Conservation (phyloP, 2,113 vertebrate species). For the Microcebus ravelobensis region DNA sequence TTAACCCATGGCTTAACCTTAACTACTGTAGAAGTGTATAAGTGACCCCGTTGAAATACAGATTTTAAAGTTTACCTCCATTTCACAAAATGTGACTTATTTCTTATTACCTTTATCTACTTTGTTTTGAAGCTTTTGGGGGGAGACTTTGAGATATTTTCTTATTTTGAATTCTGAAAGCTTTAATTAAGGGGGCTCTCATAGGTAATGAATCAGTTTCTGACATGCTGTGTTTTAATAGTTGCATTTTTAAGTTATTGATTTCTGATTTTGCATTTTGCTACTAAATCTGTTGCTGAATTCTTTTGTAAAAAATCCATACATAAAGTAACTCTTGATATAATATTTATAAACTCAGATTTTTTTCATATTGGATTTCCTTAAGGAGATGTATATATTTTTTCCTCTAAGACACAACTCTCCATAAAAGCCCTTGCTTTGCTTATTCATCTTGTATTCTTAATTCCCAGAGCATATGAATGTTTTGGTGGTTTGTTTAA, state of each 20-base stretch:
- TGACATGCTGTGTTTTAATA: neutral
- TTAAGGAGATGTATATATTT: neutral
- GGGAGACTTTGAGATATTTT: neutral
- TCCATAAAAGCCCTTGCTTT: conserved; percentile 14
- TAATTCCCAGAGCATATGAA: neutral
- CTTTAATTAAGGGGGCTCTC: neutral
- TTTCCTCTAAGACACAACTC: neutral
- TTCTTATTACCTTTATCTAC: neutral
- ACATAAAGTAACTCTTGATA: neutral
- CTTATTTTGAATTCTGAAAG: neutral
- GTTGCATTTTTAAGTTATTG: neutral
- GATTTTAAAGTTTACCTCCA: neutral
- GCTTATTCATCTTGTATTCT: neutral
- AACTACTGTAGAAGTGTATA: neutral
- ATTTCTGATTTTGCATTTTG: conserved; percentile 29
- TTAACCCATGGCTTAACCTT: neutral
- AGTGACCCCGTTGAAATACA: neutral
- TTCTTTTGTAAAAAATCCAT: neutral
- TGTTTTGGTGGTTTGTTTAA: conserved; percentile 1
- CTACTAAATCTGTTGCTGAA: neutral
- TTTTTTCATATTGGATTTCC: neutral
- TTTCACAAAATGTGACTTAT: neutral
- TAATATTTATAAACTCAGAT: neutral
- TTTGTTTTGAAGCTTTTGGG: neutral
- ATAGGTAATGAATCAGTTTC: neutral